Evolutionary conservation across 2,797 vertebrate genomes (phyloP), one percentile per base, ranked within the genome.

Genomic region (Eleutherodactylus coqui): DNA sequence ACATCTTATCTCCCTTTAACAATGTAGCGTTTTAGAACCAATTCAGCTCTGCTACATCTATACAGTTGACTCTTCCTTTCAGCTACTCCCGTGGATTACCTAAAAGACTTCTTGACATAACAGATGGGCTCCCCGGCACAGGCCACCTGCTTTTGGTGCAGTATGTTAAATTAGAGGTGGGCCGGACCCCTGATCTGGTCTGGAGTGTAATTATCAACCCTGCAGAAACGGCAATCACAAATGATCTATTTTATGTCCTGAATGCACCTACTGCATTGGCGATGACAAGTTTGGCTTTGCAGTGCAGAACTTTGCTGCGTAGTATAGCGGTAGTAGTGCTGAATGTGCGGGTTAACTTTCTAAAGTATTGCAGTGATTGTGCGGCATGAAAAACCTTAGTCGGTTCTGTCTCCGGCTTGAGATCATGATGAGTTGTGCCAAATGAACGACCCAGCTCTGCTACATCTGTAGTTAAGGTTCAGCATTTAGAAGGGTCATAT

Each of bases 91-190:
- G 21, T 64, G 60, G 58, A 32, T 60, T 47, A 47, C 13, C 58
- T 60, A 80, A 21, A 32, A 36, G 29, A 45, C 69, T 72, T 36
- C 43, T 32, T 45, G 58, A 32, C 43, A 51, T 51, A 32, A 69
- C 62, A 49, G 79, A 69, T 69, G 62, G 79, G 43, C 45, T 49
- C 45, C 43, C 14, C 47, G 21, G 62, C 55, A 13, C 55, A 29
- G 19, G 24, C 36, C 82, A 69, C 75, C 83, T 78, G 60, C 32
- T 69, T 29, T 36, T 67, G 43, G 58, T 77, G 83, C 82, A 83
- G 34, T 58, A 58, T 58, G 49, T 78, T 78, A 58, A 13, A 78
- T 58, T n/a, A 60, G 53, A 60, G 53, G 82, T 83, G 53, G 81
- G 69, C 70, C 53, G 72, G 82, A 62, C 41, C 70, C 70, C 53